Evolutionary conservation across 2,888 invertebrate genomes (phyloP).

Genomic region (Barypeithes pellucidus): DNA sequence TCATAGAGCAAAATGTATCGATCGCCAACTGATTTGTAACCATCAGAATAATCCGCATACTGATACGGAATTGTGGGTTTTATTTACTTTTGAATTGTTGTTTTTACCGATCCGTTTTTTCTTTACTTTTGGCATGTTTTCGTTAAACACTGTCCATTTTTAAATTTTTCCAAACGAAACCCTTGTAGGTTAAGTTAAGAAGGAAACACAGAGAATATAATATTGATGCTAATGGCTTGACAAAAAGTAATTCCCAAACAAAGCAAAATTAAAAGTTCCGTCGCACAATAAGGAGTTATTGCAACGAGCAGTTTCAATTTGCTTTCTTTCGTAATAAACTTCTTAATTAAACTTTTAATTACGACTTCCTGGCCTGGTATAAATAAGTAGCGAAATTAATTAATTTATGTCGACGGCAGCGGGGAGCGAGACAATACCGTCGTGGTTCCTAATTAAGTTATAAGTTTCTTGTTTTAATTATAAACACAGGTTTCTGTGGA

Average conservation of each 20-base stretch:
- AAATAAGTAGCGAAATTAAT: slow-evolving; percentile 61
- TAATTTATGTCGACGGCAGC: slow-evolving; percentile 55
- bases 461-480: slow-evolving; percentile 60
- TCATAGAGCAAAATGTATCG: no score
- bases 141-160: no score
- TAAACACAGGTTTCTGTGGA: slow-evolving; percentile 32
- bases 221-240: not conserved
- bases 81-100: no score
- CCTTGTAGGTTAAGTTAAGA: no score
- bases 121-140: no score
- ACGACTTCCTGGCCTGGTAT: slow-evolving; percentile 56
- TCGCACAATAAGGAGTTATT: not conserved
- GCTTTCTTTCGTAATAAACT: slow-evolving; percentile 53
- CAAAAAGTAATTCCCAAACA: slow-evolving; percentile 3
- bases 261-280: slow-evolving; percentile 21
- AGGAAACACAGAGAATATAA: no score
- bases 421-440: slow-evolving; percentile 37
- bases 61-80: no score
- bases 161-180: no score
- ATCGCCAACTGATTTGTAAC: no score
- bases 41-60: no score
- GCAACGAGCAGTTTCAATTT: slow-evolving; percentile 35
- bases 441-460: slow-evolving; percentile 60
- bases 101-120: no score
- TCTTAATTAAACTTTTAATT: slow-evolving; percentile 58